A percentile compares a stretch with the other conserved stretches of the same genome.
Evolutionary conservation across 2,888 invertebrate species (phyloP).

Genomic region (Ischnura elegans): DNA sequence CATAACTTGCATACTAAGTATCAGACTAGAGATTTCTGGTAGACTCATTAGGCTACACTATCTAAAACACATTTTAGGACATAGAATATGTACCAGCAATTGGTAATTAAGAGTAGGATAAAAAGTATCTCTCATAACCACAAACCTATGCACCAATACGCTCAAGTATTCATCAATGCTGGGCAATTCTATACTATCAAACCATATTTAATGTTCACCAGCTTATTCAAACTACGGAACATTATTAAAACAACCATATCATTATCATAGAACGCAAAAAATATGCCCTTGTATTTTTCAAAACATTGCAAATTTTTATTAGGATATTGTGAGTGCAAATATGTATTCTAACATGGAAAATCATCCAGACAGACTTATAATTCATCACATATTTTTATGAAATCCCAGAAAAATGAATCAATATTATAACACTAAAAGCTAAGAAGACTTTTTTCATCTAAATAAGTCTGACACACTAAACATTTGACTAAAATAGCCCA

Average conservation of each 20-base stretch:
- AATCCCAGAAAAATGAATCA: neutral
- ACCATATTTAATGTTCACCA: neutral
- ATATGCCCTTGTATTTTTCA: neutral
- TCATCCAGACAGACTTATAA: too few relatives aligned
- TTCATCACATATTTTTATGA: neutral
- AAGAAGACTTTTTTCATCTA: conserved; percentile 22
- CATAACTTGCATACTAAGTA: neutral
- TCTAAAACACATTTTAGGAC: neutral
- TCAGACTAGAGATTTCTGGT: neutral
- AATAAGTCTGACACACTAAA: neutral
- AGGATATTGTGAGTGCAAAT: too few relatives aligned
- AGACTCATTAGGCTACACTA: neutral
- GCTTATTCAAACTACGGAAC: too few relatives aligned
- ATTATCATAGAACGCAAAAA: neutral
- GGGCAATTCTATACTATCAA: neutral
- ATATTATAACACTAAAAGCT: conserved; percentile 6
- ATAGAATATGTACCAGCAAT: neutral
- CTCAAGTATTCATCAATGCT: neutral
- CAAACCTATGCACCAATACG: too few relatives aligned
- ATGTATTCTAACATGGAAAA: too few relatives aligned
- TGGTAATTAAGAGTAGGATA: neutral
- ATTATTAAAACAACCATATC: too few relatives aligned
- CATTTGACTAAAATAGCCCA: conserved; percentile 5
- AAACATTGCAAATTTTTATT: neutral
- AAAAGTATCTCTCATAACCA: neutral